These are phyloP conservation scores for Lissonota sp. DNA, from an alignment of 2,888 invertebrate species.

Conservation along the genomic window DNA sequence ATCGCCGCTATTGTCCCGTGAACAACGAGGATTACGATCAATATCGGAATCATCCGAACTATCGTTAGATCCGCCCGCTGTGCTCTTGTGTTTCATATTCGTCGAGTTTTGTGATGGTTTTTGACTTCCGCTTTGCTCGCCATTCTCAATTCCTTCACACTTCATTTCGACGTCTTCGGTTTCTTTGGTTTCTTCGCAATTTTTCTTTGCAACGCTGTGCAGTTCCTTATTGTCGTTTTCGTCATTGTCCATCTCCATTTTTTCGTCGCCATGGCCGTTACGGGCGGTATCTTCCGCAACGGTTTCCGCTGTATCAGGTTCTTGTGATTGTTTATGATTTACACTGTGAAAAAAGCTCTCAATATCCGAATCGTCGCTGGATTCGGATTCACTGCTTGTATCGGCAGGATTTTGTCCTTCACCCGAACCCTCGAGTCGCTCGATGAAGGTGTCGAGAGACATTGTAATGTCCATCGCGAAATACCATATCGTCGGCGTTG, in stretches of 20 bases:
- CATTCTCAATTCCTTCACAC: slow-evolving; percentile 53
- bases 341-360: not conserved
- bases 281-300: slow-evolving; percentile 8
- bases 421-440: not conserved
- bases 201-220: not conserved
- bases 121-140: not conserved
- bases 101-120: not conserved
- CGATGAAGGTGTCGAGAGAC: not conserved
- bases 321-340: not conserved
- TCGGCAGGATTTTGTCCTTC: not conserved
- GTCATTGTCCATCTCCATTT: slow-evolving; percentile 3
- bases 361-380: slow-evolving; percentile 19
- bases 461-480: not conserved
- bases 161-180: slow-evolving; percentile 65
- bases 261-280: not conserved
- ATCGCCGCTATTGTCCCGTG: not conserved
- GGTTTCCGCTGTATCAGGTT: slow-evolving; percentile 1
- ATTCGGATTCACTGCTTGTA: slow-evolving; percentile 25
- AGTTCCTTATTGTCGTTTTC: not conserved
- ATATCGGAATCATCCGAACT: slow-evolving; percentile 4
- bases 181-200: not conserved
- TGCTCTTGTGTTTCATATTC: slow-evolving; percentile 16
- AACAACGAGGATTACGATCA: not conserved
- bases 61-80: not conserved
- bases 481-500: slow-evolving; percentile 3